Percentiles rank a stretch among this genome's conserved stretches.
Evolutionary conservation across 1,140 invertebrate species (phyloP).

Genomic region (Drosophila yakuba): DNA sequence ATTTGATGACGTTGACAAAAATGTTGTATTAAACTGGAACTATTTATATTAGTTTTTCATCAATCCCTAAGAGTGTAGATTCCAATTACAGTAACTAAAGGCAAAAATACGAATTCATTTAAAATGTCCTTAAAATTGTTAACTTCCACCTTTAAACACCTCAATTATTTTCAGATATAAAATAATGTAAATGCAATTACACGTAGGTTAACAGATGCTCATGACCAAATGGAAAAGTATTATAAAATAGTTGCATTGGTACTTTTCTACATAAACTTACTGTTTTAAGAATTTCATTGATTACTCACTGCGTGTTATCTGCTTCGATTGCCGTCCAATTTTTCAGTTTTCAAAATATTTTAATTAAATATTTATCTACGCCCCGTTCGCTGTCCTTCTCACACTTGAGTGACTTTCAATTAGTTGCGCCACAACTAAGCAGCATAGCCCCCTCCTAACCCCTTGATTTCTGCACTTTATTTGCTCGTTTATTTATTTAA

Average conservation of each 20-base stretch:
- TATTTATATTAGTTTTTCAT: background rate
- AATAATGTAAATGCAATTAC: too few species aligned
- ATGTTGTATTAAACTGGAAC: background rate
- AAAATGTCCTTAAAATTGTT: too few species aligned
- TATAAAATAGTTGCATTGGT: background rate
- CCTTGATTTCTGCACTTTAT: slow-evolving; percentile 73
- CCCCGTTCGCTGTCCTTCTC: slow-evolving; percentile 17
- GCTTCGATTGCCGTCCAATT: slow-evolving; percentile 3
- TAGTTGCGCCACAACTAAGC: slow-evolving; percentile 76
- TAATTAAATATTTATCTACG: slow-evolving; percentile 76
- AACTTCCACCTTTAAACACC: too few species aligned
- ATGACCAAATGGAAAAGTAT: too few species aligned
- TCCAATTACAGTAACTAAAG: too few species aligned
- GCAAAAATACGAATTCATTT: too few species aligned
- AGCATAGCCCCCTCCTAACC: slow-evolving; percentile 6
- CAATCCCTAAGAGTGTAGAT: too few species aligned
- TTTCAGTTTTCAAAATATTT: slow-evolving; percentile 54
- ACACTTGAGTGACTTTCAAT: slow-evolving; percentile 83
- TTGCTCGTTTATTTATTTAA: slow-evolving; percentile 84
- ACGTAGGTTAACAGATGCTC: too few species aligned
- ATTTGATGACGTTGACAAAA: background rate
- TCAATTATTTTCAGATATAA: too few species aligned
- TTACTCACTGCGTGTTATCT: too few species aligned
- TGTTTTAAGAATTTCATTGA: background rate
- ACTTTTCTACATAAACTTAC: background rate